phyloP scores from a whole-genome alignment of 2,888 invertebrate genomes.

The Mystacides longicornis region DNA sequence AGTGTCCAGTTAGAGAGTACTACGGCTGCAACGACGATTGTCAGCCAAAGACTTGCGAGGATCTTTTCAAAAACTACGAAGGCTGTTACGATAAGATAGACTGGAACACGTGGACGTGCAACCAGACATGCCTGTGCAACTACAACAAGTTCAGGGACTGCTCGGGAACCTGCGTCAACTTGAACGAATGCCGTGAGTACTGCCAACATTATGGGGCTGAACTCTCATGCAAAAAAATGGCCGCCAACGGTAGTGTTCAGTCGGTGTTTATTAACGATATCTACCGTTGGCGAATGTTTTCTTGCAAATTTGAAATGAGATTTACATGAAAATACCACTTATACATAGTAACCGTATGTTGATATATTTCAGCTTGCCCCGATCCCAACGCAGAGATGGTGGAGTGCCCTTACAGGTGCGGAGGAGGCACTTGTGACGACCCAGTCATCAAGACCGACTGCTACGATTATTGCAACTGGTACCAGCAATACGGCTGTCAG shows the following conservation, averaged over 20 bases:
- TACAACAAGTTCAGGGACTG: background rate
- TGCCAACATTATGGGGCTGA: too few relatives aligned
- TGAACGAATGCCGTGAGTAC: background rate
- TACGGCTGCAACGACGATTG: background rate
- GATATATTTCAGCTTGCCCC: constrained; percentile 1
- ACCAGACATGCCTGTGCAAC: background rate
- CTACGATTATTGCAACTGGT: background rate
- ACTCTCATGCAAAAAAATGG: too few relatives aligned
- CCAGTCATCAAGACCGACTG: background rate
- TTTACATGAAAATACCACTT: too few relatives aligned
- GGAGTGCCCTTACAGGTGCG: constrained; percentile 5
- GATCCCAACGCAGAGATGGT: constrained; percentile 7
- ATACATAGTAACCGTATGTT: background rate
- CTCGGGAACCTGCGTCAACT: background rate
- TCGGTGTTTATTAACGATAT: too few relatives aligned
- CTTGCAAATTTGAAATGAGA: too few relatives aligned
- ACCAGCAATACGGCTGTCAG: background rate
- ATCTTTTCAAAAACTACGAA: background rate
- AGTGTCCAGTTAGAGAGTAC: background rate
- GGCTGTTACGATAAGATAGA: background rate
- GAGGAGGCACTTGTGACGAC: constrained; percentile 3
- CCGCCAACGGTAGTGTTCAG: too few relatives aligned
- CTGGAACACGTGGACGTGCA: background rate
- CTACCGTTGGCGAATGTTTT: too few relatives aligned
- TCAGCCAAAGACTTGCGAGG: background rate